phyloP scores from a whole-genome alignment of 23 tunicate species.

The Oikopleura vanhoeffeni region DNA sequence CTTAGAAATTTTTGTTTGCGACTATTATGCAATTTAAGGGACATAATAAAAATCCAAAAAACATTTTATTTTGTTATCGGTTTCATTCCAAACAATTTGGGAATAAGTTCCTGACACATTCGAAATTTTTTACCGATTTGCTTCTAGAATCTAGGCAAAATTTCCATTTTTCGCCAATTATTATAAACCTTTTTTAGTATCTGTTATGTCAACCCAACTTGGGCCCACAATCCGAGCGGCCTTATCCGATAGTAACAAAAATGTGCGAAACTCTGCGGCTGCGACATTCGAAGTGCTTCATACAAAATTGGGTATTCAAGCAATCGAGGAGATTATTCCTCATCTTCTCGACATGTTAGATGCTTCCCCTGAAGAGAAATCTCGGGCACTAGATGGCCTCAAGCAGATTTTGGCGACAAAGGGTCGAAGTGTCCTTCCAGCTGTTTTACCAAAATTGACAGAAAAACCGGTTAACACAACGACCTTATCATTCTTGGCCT shows the following conservation, averaged over 20 bases:
- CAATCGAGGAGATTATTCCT: constrained; percentile 55
- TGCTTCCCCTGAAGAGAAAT: neutral
- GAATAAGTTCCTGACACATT: no score
- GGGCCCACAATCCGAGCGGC: constrained; percentile 63
- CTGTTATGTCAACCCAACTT: constrained; percentile 32
- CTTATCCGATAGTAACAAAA: constrained; percentile 37
- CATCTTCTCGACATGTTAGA: constrained; percentile 17
- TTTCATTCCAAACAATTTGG: no score
- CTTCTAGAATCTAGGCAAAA: no score
- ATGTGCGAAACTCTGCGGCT: constrained; percentile 60
- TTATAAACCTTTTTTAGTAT: no score
- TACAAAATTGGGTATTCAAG: constrained; percentile 44
- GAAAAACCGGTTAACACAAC: constrained; percentile 66
- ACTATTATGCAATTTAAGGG: no score
- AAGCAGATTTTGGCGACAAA: constrained; percentile 55
- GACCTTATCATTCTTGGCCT: constrained; percentile 39
- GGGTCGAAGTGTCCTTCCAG: constrained; percentile 61
- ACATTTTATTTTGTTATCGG: no score
- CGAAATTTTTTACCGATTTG: no score
- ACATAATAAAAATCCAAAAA: no score
- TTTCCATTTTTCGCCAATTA: neutral
- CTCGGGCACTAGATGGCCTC: constrained; percentile 53
- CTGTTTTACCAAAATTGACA: constrained; percentile 65
- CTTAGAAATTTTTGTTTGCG: no score
- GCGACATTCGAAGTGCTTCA: constrained; percentile 67